A percentile compares a stretch with the other conserved stretches of the same genome.
These are phyloP conservation scores for Hydrozoanthus gracilis DNA, from an alignment of 92 coral and sea anemone genomes.

Conservation along the genomic window DNA sequence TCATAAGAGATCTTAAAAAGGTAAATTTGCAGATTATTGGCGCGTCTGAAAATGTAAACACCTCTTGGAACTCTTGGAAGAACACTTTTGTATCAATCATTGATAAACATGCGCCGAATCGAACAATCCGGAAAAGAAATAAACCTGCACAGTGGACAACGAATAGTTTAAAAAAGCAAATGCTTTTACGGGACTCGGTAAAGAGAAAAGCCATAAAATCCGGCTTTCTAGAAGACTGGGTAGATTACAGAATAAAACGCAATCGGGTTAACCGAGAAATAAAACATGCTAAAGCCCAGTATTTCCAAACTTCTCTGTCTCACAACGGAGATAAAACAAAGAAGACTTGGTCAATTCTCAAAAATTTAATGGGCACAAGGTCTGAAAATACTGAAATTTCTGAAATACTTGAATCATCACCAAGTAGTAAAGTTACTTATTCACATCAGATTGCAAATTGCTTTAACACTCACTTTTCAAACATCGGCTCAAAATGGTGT, in stretches of 20 bases:
- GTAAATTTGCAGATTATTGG: not conserved
- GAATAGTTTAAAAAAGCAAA: not conserved
- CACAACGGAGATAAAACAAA: not conserved
- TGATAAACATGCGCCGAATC: constrained; percentile 4
- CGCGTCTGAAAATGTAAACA: not conserved
- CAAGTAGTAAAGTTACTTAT: not conserved
- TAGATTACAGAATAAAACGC: not conserved
- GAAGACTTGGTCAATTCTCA: not conserved
- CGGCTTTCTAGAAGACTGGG: constrained; percentile 11
- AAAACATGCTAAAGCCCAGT: not conserved
- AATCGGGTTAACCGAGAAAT: not conserved
- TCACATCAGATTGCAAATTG: not conserved
- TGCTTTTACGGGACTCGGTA: not conserved
- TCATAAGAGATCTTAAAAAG: not conserved
- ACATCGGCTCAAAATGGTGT: not conserved
- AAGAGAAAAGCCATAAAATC: not conserved
- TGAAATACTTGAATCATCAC: not conserved
- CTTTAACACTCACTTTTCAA: not conserved
- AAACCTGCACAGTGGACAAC: not conserved
- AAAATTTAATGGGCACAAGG: not conserved
- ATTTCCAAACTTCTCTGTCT: not conserved
- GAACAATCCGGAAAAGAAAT: not conserved
- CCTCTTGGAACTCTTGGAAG: not conserved
- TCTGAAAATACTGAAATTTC: constrained; percentile 1
- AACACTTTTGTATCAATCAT: not conserved